phyloP scores from a whole-genome alignment of 30 jellyfish, hydroid and myxozoan species.

The Euphysa ruthae region DNA sequence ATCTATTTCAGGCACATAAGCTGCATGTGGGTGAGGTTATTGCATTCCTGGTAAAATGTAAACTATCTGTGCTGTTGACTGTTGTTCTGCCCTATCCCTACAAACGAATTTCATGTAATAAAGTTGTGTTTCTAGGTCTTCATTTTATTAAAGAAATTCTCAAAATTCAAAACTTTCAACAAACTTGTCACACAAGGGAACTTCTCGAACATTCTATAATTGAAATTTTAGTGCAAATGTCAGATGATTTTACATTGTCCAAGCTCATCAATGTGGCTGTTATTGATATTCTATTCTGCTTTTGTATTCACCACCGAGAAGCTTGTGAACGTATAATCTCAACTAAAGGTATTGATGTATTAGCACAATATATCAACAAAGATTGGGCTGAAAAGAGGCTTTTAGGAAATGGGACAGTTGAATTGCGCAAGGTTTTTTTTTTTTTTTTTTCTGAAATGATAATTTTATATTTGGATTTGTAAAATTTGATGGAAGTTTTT shows the following conservation, averaged over 20 bases:
- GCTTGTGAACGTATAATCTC: conserved; percentile 19
- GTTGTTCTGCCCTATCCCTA: not conserved
- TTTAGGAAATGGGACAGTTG: conserved; percentile 2
- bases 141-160: not conserved
- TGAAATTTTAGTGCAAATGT: not conserved
- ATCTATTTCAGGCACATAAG: not conserved
- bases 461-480: not conserved
- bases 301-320: conserved; percentile 27
- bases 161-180: not conserved
- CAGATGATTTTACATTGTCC: not conserved
- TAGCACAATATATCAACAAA: conserved; percentile 2
- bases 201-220: conserved; percentile 3
- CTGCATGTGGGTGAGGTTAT: not conserved
- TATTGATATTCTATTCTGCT: conserved; percentile 14
- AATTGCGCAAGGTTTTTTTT: not conserved
- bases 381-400: conserved; percentile 14
- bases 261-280: conserved; percentile 19
- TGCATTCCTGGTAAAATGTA: conserved; percentile 2
- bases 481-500: not conserved
- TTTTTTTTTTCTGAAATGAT: not conserved
- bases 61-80: not conserved
- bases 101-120: not conserved
- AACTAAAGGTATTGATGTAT: not conserved
- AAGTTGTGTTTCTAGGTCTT: not conserved
- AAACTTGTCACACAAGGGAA: conserved; percentile 1